These are phyloP conservation scores for Tragelaphus buxtoni DNA, from an alignment of 2,113 vertebrate species.

Conservation along the genomic window DNA sequence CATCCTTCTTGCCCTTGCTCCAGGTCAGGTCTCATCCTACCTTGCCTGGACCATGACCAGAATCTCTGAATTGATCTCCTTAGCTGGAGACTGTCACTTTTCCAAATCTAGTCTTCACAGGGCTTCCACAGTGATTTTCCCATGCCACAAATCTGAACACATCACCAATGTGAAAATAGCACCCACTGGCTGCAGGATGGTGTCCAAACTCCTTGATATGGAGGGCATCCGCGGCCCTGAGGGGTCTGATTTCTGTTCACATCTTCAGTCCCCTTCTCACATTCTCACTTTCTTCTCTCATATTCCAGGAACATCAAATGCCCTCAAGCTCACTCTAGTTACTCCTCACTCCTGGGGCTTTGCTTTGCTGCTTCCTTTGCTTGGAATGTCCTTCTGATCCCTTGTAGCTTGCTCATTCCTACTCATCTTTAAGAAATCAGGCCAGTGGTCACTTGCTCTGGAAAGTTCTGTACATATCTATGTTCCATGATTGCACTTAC, in stretches of 20 bases:
- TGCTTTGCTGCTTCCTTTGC: background rate
- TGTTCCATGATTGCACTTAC: background rate
- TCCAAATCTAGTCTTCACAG: background rate
- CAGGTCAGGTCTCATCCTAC: background rate
- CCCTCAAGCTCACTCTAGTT: background rate
- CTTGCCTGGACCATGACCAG: background rate
- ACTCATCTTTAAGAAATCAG: background rate
- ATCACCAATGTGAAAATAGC: background rate
- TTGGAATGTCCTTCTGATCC: background rate
- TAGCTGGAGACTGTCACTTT: background rate
- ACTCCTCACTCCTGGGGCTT: background rate
- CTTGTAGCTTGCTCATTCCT: background rate
- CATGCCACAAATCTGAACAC: background rate
- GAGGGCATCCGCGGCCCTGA: background rate
- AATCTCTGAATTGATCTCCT: background rate
- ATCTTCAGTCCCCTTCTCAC: background rate
- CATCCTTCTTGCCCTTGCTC: background rate
- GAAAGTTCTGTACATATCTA: background rate
- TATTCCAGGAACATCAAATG: background rate
- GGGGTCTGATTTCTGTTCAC: background rate
- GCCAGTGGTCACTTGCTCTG: background rate
- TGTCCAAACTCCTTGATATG: background rate
- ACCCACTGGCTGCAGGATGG: background rate
- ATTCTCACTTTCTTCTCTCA: background rate
- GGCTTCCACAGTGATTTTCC: background rate